Evolutionary conservation across 2,113 vertebrate species (phyloP).

Genomic region (Rhinolophus ferrumequinum): DNA sequence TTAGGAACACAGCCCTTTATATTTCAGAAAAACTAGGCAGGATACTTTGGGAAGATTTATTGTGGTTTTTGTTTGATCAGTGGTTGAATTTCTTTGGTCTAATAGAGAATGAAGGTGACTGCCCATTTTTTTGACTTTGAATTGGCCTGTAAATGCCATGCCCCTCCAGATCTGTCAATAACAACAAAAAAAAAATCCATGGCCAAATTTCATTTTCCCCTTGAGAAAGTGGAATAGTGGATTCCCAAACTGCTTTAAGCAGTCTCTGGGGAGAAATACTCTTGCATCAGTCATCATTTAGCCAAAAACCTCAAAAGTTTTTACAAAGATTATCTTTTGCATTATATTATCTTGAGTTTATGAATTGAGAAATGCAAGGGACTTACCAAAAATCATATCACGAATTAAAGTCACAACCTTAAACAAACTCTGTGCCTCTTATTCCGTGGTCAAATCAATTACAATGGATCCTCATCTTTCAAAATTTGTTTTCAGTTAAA

Average conservation of each 20-base stretch:
- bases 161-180: neutral
- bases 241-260: slow-evolving; percentile 35
- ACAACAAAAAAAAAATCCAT: neutral
- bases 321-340: slow-evolving; percentile 54
- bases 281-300: slow-evolving; percentile 39
- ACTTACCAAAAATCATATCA: slow-evolving; percentile 70
- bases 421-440: slow-evolving; percentile 6
- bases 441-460: neutral
- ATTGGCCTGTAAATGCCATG: neutral
- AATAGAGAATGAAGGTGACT: neutral
- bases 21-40: neutral
- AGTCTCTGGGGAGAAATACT: slow-evolving; percentile 3
- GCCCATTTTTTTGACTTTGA: neutral
- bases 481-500: neutral
- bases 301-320: slow-evolving; percentile 54
- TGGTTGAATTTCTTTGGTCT: neutral
- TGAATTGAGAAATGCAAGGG: slow-evolving; percentile 72
- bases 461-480: neutral
- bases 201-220: slow-evolving; percentile 12
- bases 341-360: slow-evolving; percentile 57
- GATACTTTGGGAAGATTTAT: neutral
- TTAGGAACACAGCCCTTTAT: neutral
- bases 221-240: slow-evolving; percentile 1
- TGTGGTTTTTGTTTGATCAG: neutral
- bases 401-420: slow-evolving; percentile 41